Conservation (phyloP, 1,140 invertebrate species). For the Drosophila seguyi region DNA sequence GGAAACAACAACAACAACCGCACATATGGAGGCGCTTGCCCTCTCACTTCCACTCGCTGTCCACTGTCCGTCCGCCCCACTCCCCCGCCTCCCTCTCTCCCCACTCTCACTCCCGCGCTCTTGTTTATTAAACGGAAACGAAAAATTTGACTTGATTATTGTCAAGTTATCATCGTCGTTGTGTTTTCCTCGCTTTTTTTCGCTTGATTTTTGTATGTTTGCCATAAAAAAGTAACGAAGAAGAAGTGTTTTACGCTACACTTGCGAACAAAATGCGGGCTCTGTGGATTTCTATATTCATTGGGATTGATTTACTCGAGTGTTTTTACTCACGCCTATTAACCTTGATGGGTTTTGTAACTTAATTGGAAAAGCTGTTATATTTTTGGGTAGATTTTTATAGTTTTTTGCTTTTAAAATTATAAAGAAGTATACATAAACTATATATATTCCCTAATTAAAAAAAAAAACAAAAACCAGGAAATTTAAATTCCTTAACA, state of each 20-base stretch:
- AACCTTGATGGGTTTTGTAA: constrained; percentile 48
- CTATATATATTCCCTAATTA: too few relatives aligned
- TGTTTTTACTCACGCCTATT: constrained; percentile 69
- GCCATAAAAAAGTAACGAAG: constrained; percentile 19
- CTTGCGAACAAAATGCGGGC: constrained; percentile 57
- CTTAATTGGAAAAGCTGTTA: not conserved
- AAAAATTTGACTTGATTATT: constrained; percentile 84
- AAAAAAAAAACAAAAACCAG: too few relatives aligned
- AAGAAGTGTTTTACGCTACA: constrained; percentile 24
- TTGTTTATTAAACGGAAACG: constrained; percentile 80
- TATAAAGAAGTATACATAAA: accelerated
- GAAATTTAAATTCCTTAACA: too few relatives aligned
- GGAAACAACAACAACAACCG: constrained; percentile 45
- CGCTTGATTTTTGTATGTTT: constrained; percentile 52
- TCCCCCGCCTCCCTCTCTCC: constrained; percentile 1
- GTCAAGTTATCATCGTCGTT: constrained; percentile 67
- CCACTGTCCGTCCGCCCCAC: constrained; percentile 4
- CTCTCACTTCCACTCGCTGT: constrained; percentile 14
- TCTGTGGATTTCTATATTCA: constrained; percentile 21
- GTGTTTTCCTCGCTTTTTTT: constrained; percentile 29
- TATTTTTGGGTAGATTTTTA: not conserved
- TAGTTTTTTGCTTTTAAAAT: not conserved
- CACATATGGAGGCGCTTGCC: constrained; percentile 34
- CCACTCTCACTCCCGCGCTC: constrained; percentile 18
- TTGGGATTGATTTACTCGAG: constrained; percentile 12